Conservation (phyloP, 2,113 vertebrate species). For the Hipposideros armiger region DNA sequence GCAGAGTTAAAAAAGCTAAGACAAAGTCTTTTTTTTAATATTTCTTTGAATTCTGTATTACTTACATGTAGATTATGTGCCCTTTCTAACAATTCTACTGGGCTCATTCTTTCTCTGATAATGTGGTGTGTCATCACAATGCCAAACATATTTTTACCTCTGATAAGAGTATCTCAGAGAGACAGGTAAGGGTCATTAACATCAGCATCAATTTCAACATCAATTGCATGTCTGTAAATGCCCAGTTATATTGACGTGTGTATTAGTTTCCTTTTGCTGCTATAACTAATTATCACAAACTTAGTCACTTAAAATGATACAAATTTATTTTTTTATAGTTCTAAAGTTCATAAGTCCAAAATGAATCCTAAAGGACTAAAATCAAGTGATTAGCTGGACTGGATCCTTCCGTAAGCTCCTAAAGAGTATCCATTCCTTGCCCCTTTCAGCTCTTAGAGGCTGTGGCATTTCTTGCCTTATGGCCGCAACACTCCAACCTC, state of each 20-base stretch:
- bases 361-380: background rate
- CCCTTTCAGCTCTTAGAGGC: background rate
- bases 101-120: conserved; percentile 46
- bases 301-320: background rate
- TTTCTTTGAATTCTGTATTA: conserved; percentile 68
- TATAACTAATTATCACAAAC: background rate
- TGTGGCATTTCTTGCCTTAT: background rate
- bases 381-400: background rate
- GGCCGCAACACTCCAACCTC: background rate
- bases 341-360: conserved; percentile 1
- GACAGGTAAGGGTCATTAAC: background rate
- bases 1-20: conserved; percentile 57
- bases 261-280: background rate
- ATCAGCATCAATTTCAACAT: background rate
- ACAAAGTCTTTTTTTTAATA: conserved; percentile 47
- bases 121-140: background rate
- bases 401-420: background rate
- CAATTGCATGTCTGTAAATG: background rate
- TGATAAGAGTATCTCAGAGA: background rate
- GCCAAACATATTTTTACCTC: conserved; percentile 34
- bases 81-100: conserved; percentile 41
- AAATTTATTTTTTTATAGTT: background rate
- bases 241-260: background rate
- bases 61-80: conserved; percentile 43
- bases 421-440: background rate